Evolutionary conservation across 2,797 vertebrate genomes (phyloP).

Genomic region (Gallinago solitaria): DNA sequence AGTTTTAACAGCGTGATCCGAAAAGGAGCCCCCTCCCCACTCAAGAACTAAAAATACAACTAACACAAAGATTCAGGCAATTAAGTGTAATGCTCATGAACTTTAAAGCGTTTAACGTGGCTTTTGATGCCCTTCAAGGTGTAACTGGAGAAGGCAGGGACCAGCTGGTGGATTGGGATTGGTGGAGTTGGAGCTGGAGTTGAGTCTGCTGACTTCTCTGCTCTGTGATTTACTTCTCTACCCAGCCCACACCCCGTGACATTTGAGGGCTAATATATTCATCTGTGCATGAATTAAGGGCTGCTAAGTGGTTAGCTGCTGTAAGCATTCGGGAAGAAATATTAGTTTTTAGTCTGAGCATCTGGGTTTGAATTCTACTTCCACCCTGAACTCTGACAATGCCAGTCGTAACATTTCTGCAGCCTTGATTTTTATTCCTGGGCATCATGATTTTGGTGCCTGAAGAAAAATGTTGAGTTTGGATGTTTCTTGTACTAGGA

Average conservation of each 20-base stretch:
- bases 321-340: neutral
- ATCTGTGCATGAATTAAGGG: neutral
- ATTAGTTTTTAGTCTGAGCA: neutral
- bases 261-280: neutral
- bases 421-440: neutral
- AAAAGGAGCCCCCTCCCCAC: conserved; percentile 9
- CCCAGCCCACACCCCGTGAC: neutral
- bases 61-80: conserved; percentile 11
- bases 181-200: neutral
- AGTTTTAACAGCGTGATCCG: conserved; percentile 40
- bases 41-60: conserved; percentile 53
- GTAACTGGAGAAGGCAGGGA: neutral
- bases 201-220: neutral
- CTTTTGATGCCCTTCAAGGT: neutral
- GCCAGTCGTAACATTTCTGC: neutral
- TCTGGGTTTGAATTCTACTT: neutral
- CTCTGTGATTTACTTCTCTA: neutral
- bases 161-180: neutral
- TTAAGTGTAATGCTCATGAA: neutral
- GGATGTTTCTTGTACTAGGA: neutral
- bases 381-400: neutral
- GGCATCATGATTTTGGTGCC: neutral
- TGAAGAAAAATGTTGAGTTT: neutral
- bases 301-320: neutral
- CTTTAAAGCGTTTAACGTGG: neutral